Evolutionary conservation across 1,140 invertebrate species (phyloP).

Genomic region (Mamestra configurata): DNA sequence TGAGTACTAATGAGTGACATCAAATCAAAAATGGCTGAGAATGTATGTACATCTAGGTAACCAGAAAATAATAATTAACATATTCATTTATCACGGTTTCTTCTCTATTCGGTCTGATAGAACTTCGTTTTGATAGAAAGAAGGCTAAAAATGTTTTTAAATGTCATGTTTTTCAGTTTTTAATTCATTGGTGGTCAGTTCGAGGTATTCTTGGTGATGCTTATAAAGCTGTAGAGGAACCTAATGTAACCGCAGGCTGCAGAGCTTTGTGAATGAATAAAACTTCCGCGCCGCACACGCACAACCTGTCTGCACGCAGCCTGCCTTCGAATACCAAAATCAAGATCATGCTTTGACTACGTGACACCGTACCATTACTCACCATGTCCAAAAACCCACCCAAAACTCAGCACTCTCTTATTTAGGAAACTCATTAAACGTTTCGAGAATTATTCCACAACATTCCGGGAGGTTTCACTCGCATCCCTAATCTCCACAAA

Average conservation of each 20-base stretch:
- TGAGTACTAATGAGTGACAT: too few relatives aligned
- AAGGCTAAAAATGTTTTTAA: too few relatives aligned
- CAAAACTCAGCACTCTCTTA: background rate
- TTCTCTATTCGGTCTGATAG: too few relatives aligned
- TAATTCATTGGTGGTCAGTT: background rate
- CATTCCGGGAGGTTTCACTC: constrained; percentile 20
- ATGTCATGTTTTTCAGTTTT: too few relatives aligned
- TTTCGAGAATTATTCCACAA: constrained; percentile 42
- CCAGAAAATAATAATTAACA: too few relatives aligned
- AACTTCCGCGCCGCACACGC: background rate
- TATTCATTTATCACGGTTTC: too few relatives aligned
- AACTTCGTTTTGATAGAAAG: too few relatives aligned
- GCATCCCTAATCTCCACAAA: constrained; percentile 18
- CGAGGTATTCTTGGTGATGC: too few relatives aligned
- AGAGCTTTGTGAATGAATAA: background rate
- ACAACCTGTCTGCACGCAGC: background rate
- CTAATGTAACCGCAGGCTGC: background rate
- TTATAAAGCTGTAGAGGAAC: background rate
- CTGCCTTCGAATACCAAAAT: background rate
- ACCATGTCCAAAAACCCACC: constrained; percentile 12
- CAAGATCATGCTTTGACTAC: background rate
- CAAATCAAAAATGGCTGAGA: too few relatives aligned
- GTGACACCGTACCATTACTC: constrained; percentile 31
- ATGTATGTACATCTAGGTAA: too few relatives aligned
- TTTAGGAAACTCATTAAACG: background rate